Base-by-base conservation (phyloP, 2,797 vertebrate genomes). In the Merluccius polli region DNA sequence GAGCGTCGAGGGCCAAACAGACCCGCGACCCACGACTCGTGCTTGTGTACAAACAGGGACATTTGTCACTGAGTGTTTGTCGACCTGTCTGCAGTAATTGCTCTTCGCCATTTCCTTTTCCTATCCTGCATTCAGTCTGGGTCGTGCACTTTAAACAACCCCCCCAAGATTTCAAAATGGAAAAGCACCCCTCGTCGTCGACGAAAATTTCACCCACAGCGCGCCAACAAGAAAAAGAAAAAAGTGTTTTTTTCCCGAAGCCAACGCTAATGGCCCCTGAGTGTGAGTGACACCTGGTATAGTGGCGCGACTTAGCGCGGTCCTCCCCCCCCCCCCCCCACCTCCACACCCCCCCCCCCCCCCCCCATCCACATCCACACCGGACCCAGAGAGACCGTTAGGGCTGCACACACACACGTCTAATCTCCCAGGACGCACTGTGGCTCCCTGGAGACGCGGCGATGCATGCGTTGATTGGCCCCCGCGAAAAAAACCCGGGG, bases 301-400 rank as follows among this genome's bases (percentile, higher is more conserved):
- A 75, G 80, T 84, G 93, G 95, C 95, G 94, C 94, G 94, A 86
- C 90, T 89, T 79, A 82, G 80, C 89, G 93, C 94, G 94, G 92
- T 84, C 85, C n/a, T n/a, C n/a, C n/a, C n/a, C n/a, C n/a, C n/a
- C n/a, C n/a, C n/a, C n/a, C n/a, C n/a, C n/a, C n/a, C n/a, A n/a
- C n/a, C n/a, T n/a, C n/a, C n/a, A n/a, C n/a, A n/a, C n/a, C n/a
- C n/a, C n/a, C n/a, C n/a, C n/a, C n/a, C n/a, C n/a, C n/a, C n/a
- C n/a, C n/a, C n/a, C n/a, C n/a, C n/a, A n/a, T n/a, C 85, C 84
- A 83, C 85, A n/a, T 87, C 76, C 87, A 87, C 88, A 88, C 84
- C 73, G 75, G 38, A 76, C 0, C n/a, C 79, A 78, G 75, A 87
- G 88, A 59, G 87, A 84, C 82, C 81, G 87, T 90, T 89, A 81